Evolutionary conservation across 2,113 vertebrate genomes (phyloP).

Genomic region (Xiphophorus couchianus): DNA sequence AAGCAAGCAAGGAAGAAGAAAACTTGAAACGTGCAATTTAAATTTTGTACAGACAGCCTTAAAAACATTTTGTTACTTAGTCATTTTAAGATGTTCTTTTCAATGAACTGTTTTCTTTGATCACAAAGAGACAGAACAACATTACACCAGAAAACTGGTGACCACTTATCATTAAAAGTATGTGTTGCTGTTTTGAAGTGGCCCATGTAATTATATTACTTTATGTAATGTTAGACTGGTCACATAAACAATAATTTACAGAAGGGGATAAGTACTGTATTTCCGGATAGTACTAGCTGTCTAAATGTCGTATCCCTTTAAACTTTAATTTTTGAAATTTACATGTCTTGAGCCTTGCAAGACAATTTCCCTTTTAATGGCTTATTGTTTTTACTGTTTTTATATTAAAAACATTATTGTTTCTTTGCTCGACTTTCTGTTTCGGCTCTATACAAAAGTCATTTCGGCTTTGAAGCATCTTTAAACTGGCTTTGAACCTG

Average conservation of each 20-base stretch:
- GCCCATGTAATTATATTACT: neutral
- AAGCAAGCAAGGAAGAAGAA: neutral
- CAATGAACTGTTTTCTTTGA: neutral
- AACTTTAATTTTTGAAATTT: neutral
- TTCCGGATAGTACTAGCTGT: neutral
- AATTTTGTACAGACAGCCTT: slow-evolving; percentile 2
- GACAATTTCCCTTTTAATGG: neutral
- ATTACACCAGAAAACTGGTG: neutral
- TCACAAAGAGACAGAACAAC: neutral
- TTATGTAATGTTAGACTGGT: neutral
- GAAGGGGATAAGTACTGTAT: neutral
- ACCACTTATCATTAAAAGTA: slow-evolving; percentile 1
- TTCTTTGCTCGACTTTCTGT: neutral
- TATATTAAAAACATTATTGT: neutral
- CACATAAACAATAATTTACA: neutral
- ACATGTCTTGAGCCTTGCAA: neutral
- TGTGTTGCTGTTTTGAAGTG: neutral
- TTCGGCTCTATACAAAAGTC: neutral
- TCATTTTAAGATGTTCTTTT: neutral
- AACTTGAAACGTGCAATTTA: slow-evolving; percentile 19
- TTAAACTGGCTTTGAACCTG: neutral
- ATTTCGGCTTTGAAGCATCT: slow-evolving; percentile 3
- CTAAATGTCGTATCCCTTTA: neutral
- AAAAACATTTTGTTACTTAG: neutral
- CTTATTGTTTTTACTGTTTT: neutral